Base-by-base conservation (phyloP, 2,797 vertebrate genomes). In the Tolypeutes matacus region DNA sequence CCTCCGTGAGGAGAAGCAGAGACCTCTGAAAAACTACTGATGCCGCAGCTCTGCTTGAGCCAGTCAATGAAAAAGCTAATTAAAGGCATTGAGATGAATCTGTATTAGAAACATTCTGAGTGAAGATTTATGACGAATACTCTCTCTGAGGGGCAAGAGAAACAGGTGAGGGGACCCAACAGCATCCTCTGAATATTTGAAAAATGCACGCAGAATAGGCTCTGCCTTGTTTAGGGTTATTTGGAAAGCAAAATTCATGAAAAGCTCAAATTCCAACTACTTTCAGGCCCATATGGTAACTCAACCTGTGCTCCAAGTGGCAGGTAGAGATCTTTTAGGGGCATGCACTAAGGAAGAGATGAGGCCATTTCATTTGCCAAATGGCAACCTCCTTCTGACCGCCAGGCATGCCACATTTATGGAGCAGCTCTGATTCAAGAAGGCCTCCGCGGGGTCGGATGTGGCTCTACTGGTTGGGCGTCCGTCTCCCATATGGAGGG, bases 111-210 rank as follows among this genome's bases (percentile, higher is more conserved):
- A 62, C 21, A 27, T 46, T 84, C 80, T 25, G 67, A 82, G 60
- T 2, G 12, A 82, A 31, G 27, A 20, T 58, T 89, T 34, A 72
- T 31, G 36, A 49, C n/a, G 20, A 23, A 42, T 65, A 36, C 7
- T 64, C 27, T 88, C 36, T 70, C 76, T 27, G 64, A 21, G 83
- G 83, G 64, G 49, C 64, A 29, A 46, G 51, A 7, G 18, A 86
- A 60, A 67, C 25, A 27, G 31, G 34, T 5, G 34, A 62, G n/a
- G 42, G 2, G 23, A 25, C 76, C 69, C 86, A 53, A 46, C 18
- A 69, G 69, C 31, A n/a, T 86, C 84, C 42, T 82, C 90, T 58
- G 25, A 89, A 72, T 78, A 20, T 27, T 78, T 65, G 56, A 88
- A 62, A 83, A 53, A 53, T 46, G 29, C 10, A 56, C 0, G 0